phyloP scores from a whole-genome alignment of 2,113 vertebrate genomes.

The Casuarius casuarius region DNA sequence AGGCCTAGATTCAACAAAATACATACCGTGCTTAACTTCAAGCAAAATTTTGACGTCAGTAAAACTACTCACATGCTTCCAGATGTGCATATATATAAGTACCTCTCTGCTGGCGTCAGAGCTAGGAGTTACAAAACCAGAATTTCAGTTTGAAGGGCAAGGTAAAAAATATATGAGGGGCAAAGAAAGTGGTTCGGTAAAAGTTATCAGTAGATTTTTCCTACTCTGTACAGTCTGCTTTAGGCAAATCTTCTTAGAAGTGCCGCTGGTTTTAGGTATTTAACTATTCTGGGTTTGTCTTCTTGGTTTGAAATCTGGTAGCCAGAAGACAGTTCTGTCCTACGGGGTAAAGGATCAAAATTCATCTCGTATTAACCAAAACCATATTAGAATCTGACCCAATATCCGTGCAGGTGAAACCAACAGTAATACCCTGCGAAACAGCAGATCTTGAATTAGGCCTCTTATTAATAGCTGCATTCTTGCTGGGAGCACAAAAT shows the following conservation, averaged over 20 bases:
- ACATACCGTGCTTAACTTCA: not conserved
- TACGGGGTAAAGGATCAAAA: conserved; percentile 2
- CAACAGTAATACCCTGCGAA: not conserved
- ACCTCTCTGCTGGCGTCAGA: not conserved
- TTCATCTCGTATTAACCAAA: not conserved
- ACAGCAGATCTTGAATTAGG: not conserved
- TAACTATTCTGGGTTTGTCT: not conserved
- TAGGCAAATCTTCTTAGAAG: conserved; percentile 21
- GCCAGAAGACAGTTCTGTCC: not conserved
- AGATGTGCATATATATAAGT: not conserved
- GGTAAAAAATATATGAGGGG: not conserved
- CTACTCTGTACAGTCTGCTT: not conserved
- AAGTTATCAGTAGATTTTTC: not conserved
- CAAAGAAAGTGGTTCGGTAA: not conserved
- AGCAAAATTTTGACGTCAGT: not conserved
- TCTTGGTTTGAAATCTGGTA: not conserved
- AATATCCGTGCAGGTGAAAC: not conserved
- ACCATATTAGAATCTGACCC: not conserved
- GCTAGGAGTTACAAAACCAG: not conserved
- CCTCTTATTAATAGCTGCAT: conserved; percentile 12
- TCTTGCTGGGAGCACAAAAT: conserved; percentile 8
- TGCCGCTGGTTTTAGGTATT: not conserved
- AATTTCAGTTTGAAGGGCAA: not conserved
- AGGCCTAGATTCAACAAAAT: not conserved
- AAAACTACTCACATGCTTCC: not conserved